A percentile compares a stretch with the other conserved stretches of the same genome.
Conservation (phyloP, 2,888 invertebrate species). For the Ypsolopha scabrella region DNA sequence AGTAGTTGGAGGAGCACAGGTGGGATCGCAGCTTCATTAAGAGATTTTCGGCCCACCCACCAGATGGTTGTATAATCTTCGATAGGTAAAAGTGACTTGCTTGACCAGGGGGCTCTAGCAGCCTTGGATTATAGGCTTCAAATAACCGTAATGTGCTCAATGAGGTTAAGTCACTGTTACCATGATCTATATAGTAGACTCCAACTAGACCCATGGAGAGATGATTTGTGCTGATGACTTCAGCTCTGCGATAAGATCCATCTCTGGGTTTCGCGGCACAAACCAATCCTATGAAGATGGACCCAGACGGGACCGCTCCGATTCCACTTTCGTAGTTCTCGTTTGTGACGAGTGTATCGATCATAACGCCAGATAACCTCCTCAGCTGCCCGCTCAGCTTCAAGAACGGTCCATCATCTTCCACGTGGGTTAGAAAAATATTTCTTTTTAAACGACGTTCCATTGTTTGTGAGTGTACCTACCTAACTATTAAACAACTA, state of each 20-base stretch:
- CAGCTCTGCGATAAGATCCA: slow-evolving; percentile 74
- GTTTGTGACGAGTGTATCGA: slow-evolving; percentile 64
- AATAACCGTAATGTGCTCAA: slow-evolving; percentile 70
- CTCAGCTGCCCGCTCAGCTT: slow-evolving; percentile 80
- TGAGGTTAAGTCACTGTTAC: slow-evolving; percentile 73
- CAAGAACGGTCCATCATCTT: too few relatives aligned
- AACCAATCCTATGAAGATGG: slow-evolving; percentile 63
- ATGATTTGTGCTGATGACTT: slow-evolving; percentile 59
- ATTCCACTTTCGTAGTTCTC: slow-evolving; percentile 54
- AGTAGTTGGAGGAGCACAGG: slow-evolving; percentile 52
- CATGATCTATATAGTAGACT: slow-evolving; percentile 78
- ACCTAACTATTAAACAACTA: too few relatives aligned
- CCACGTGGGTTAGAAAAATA: slow-evolving; percentile 76
- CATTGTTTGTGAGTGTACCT: too few relatives aligned
- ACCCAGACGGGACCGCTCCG: slow-evolving; percentile 54
- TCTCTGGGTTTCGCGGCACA: slow-evolving; percentile 78
- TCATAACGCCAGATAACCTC: slow-evolving; percentile 62
- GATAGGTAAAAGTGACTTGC: slow-evolving; percentile 72
- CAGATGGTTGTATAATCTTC: slow-evolving; percentile 61
- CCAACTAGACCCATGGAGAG: slow-evolving; percentile 67
- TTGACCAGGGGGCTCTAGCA: slow-evolving; percentile 64
- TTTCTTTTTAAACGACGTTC: too few relatives aligned
- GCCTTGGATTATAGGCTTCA: slow-evolving; percentile 60
- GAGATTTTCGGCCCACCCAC: slow-evolving; percentile 65
- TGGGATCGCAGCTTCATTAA: slow-evolving; percentile 46